A percentile compares a stretch with the other conserved stretches of the same genome.
Conservation (phyloP, 2,113 vertebrate species). For the Ondatra zibethicus region DNA sequence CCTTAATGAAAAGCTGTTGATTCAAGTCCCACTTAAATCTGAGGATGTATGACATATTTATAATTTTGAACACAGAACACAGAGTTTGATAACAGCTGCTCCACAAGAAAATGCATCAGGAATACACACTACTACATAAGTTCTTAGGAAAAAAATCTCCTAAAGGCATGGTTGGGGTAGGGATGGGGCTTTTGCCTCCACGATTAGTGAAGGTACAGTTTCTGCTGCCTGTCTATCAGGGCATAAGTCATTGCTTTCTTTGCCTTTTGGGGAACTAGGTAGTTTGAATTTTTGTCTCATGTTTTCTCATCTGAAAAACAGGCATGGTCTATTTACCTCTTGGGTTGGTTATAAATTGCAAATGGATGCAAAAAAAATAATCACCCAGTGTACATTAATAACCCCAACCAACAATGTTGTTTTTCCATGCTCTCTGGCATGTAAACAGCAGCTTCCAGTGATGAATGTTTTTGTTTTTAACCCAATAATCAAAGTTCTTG, state of each 20-base stretch:
- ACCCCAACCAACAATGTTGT: neutral
- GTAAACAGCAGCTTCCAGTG: neutral
- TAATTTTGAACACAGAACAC: constrained; percentile 15
- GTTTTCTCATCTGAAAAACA: constrained; percentile 43
- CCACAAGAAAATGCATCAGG: neutral
- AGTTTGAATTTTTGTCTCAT: neutral
- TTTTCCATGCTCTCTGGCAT: neutral
- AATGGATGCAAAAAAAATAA: constrained; percentile 36
- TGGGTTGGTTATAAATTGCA: neutral
- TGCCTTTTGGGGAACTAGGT: neutral
- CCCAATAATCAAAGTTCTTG: neutral
- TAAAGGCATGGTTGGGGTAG: neutral
- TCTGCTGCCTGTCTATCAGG: neutral
- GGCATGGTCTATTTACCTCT: neutral
- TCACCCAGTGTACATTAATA: neutral
- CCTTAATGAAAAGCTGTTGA: neutral
- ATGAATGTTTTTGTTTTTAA: neutral
- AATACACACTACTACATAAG: neutral
- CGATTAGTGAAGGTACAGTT: neutral
- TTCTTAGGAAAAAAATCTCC: neutral
- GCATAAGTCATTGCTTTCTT: neutral
- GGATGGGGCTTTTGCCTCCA: neutral
- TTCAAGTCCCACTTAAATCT: neutral
- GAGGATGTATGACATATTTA: neutral
- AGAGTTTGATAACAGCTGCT: neutral